Evolutionary conservation across 2,113 vertebrate genomes (phyloP).

Genomic region (Mus musculus): DNA sequence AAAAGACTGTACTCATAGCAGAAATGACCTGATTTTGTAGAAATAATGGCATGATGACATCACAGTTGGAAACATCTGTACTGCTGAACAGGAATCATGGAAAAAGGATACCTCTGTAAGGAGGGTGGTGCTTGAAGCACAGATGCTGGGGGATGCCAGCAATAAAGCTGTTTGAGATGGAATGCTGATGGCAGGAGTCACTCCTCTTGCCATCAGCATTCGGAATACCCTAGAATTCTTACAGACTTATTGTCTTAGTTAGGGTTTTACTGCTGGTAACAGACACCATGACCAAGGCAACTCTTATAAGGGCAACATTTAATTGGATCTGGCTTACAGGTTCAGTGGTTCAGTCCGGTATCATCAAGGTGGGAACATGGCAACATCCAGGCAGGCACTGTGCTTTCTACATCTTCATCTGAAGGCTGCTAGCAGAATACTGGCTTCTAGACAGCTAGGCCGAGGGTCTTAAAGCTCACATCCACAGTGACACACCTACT

Average conservation of each 20-base stretch:
- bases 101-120: background rate
- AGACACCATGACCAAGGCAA: no score
- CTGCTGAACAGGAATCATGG: background rate
- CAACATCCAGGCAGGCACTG: no score
- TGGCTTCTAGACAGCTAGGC: no score
- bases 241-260: background rate
- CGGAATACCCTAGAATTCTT: conserved; percentile 50
- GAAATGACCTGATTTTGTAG: background rate
- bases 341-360: no score
- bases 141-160: background rate
- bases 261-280: no score
- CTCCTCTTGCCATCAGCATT: background rate
- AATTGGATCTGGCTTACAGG: no score
- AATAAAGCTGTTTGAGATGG: background rate
- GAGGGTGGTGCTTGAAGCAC: conserved; percentile 1
- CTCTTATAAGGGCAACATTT: no score
- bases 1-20: background rate
- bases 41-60: background rate
- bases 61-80: background rate
- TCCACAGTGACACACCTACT: no score
- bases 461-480: no score
- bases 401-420: no score
- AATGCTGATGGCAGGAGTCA: background rate
- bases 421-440: no score
- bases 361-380: no score